Evolutionary conservation across 2,113 vertebrate species (phyloP).

Genomic region (Cyphomyrus discorhynchus): DNA sequence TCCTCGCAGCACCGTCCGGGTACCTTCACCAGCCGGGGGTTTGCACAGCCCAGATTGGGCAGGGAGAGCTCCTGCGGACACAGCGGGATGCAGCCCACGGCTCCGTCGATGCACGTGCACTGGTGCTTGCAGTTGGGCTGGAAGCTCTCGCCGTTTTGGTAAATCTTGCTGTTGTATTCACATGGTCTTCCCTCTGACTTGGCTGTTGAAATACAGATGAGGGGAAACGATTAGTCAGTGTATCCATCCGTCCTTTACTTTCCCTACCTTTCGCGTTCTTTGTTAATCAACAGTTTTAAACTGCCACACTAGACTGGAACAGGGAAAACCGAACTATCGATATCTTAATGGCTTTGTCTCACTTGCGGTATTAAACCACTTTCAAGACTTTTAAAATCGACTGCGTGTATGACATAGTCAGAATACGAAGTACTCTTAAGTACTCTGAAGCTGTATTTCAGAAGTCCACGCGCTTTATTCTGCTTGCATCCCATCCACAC

Average conservation of each 20-base stretch:
- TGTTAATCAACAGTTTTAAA: constrained; percentile 4
- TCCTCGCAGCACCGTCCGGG: constrained; percentile 79
- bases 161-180: constrained; percentile 67
- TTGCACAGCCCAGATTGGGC: constrained; percentile 55
- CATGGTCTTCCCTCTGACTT: constrained; percentile 70
- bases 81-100: constrained; percentile 67
- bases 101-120: constrained; percentile 74
- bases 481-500: neutral
- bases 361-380: neutral
- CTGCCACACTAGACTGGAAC: constrained; percentile 38
- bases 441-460: neutral
- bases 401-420: neutral
- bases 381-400: neutral
- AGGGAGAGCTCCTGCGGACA: constrained; percentile 63
- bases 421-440: neutral
- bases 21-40: constrained; percentile 61
- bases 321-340: neutral
- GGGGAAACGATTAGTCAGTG: neutral
- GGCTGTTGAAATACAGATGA: constrained; percentile 41
- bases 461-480: neutral
- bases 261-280: neutral
- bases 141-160: constrained; percentile 71
- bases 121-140: constrained; percentile 70
- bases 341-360: neutral
- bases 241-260: neutral